Percentiles rank a stretch among this genome's conserved stretches.
Conservation (phyloP, 2,113 vertebrate species). For the Dolichallabes microphthalmus region DNA sequence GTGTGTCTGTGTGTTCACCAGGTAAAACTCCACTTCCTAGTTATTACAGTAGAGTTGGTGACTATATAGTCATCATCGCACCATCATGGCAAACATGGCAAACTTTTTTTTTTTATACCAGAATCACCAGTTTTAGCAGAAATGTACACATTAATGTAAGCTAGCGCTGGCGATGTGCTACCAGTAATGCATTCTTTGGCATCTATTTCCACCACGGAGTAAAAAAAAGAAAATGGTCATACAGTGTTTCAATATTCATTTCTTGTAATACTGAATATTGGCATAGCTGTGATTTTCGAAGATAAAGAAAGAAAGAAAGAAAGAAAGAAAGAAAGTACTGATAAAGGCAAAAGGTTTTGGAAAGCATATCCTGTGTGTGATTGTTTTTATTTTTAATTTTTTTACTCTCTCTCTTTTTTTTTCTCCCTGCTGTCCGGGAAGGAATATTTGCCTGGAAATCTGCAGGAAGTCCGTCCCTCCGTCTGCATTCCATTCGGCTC, state of each 20-base stretch:
- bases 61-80: neutral
- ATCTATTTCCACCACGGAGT: too few species aligned
- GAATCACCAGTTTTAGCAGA: too few species aligned
- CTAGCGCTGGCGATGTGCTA: too few species aligned
- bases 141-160: too few species aligned
- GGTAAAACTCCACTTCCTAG: neutral
- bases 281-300: neutral
- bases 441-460: constrained; percentile 41
- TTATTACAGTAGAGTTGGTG: neutral
- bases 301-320: neutral
- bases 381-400: neutral
- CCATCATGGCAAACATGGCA: neutral
- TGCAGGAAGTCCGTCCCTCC: constrained; percentile 42
- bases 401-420: too few species aligned
- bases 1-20: neutral
- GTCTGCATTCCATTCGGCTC: neutral
- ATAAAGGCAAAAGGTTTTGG: neutral
- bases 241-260: too few species aligned
- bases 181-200: too few species aligned
- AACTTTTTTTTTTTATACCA: too few species aligned
- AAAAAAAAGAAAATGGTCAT: too few species aligned
- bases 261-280: too few species aligned
- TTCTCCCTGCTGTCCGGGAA: constrained; percentile 6
- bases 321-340: neutral
- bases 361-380: neutral